Conservation (phyloP, 2,888 invertebrate species). For the Gerosis bhagava region DNA sequence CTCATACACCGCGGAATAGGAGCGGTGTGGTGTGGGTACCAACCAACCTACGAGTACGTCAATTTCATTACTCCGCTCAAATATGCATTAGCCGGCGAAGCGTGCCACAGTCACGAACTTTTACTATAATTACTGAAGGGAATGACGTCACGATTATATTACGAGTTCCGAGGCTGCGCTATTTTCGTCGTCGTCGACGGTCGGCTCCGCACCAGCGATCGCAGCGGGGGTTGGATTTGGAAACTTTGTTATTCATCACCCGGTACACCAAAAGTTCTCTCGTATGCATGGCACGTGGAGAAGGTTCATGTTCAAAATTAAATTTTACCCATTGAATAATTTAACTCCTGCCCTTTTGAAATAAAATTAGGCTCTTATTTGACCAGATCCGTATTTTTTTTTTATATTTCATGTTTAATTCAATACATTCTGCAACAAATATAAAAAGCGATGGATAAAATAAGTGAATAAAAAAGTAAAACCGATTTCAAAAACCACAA, state of each 20-base stretch:
- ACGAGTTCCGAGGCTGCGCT: constrained; percentile 35
- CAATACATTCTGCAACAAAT: no score
- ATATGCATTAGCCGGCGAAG: constrained; percentile 38
- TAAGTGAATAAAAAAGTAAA: no score
- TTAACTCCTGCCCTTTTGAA: no score
- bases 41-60: constrained; percentile 25
- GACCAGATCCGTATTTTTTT: no score
- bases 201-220: constrained; percentile 44
- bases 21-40: not conserved
- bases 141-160: constrained; percentile 50
- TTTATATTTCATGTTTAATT: no score
- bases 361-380: no score
- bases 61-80: constrained; percentile 34
- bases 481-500: no score
- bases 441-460: no score
- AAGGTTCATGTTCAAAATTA: no score
- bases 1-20: constrained; percentile 14
- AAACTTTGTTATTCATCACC: constrained; percentile 4
- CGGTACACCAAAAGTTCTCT: not conserved
- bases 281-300: constrained; percentile 2
- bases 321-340: no score
- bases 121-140: constrained; percentile 47
- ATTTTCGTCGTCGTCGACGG: constrained; percentile 42
- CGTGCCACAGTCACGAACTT: constrained; percentile 49
- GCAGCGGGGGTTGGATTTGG: constrained; percentile 39